A percentile compares a stretch with the other conserved stretches of the same genome.
Evolutionary conservation across 1,140 invertebrate species (phyloP).

Genomic region (Archivesica marissinica): DNA sequence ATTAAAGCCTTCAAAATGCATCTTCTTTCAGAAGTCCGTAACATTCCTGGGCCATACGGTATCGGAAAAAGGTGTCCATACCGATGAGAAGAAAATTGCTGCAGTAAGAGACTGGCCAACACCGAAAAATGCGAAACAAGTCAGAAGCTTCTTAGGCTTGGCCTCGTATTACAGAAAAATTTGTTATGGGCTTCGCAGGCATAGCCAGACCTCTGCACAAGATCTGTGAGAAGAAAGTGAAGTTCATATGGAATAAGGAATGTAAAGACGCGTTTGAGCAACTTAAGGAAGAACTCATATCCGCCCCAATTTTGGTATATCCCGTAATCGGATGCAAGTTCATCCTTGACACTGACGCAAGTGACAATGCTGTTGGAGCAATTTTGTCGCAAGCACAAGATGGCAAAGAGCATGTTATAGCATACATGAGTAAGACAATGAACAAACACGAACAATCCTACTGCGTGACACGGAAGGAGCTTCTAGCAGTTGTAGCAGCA

Average conservation of each 20-base stretch:
- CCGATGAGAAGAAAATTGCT: constrained; percentile 28
- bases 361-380: constrained; percentile 67
- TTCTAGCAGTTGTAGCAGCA: constrained; percentile 58
- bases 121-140: constrained; percentile 57
- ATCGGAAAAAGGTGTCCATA: neutral
- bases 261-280: constrained; percentile 65
- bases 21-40: constrained; percentile 2
- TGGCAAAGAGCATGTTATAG: constrained; percentile 64
- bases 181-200: constrained; percentile 49
- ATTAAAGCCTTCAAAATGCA: constrained; percentile 25
- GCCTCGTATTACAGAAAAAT: constrained; percentile 47
- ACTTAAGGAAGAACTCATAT: constrained; percentile 57
- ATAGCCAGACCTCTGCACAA: constrained; percentile 60
- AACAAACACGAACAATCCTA: constrained; percentile 84
- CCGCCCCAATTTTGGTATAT: constrained; percentile 57
- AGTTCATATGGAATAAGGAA: constrained; percentile 48
- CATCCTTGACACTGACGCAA: constrained; percentile 69
- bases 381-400: constrained; percentile 71
- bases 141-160: constrained; percentile 64
- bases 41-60: neutral
- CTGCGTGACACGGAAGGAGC: constrained; percentile 70
- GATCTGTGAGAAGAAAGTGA: constrained; percentile 34
- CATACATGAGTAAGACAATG: constrained; percentile 65
- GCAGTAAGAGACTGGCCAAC: constrained; percentile 54
- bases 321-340: constrained; percentile 41